Evolutionary conservation across 1,140 invertebrate species (phyloP).

Genomic region (Magallana angulata): DNA sequence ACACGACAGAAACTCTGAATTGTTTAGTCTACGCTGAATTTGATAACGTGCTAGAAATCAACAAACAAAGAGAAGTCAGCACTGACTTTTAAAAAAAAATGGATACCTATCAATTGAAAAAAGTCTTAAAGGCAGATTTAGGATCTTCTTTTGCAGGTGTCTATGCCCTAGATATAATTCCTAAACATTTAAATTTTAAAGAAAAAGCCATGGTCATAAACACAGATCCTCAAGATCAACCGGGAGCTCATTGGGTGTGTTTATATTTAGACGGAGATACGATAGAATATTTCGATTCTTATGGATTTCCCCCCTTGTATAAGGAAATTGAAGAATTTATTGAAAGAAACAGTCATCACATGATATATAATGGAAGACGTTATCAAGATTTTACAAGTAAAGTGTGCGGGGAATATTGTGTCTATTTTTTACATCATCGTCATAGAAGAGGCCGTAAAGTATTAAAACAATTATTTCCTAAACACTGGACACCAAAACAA

Average conservation of each 20-base stretch:
- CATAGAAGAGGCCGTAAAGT: not conserved
- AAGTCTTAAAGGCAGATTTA: not conserved
- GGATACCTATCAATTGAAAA: not conserved
- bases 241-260: not conserved
- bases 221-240: not conserved
- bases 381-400: not conserved
- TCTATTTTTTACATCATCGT: not conserved
- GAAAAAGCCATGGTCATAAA: not conserved
- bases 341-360: not conserved
- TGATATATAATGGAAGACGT: not conserved
- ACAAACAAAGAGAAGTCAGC: not conserved
- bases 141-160: not conserved
- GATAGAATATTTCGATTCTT: not conserved
- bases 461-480: too few species aligned
- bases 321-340: not conserved
- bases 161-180: not conserved
- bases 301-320: not conserved
- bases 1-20: not conserved
- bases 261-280: not conserved
- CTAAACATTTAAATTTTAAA: not conserved
- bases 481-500: too few species aligned
- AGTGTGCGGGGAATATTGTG: not conserved
- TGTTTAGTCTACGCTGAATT: not conserved
- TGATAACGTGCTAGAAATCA: not conserved
- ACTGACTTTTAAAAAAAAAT: not conserved